Base-by-base conservation (phyloP, 2,113 vertebrate species). In the Brachionichthys hirsutus region DNA sequence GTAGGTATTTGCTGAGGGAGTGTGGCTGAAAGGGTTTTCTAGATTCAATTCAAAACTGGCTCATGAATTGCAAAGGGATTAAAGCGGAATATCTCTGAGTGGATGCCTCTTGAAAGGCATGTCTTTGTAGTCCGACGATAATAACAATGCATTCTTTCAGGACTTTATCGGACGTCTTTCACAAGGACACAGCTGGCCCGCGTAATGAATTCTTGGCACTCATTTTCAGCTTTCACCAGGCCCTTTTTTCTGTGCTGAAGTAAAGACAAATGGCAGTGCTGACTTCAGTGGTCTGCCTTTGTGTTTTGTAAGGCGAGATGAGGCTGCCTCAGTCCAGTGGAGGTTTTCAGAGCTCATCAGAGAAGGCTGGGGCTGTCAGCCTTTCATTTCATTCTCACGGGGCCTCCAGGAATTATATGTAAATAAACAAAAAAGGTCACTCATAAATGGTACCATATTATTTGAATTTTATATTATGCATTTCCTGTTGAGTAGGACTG, bases 1-100 rank as follows among this genome's bases (percentile, higher is more conserved):
- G 74, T 68, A 73, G 70, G 78, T 80, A 71, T 78, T 80, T 55
- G 74, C 63, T 74, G 66, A 74, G 70, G 74, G 42, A 80, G 51
- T 54, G 46, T 36, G 52, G 49, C 53, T 62, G 61, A 62, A 54
- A 67, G 36, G 41, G 80, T 56, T 72, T 81, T 78, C 56, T 69
- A 52, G 48, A 42, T 50, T 75, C 38, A 63, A 57, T 73, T 44
- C 54, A 62, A 45, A 73, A 69, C 57, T 61, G 62, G 66, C 54
- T 80, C 68, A 59, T 77, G 62, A 66, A 69, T 57, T 1, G 16
- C 51, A 48, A 44, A 80, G 56, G 51, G 58, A 62, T 73, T 77
- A 59, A 71, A 82, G 68, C 70, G 67, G 53, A 66, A 62, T 40
- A 38, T 70, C 72, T 77, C 12, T 67, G 42, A 75, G 74, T 77